Evolutionary conservation across 2,888 invertebrate species (phyloP).

Genomic region (Heliconius hortense): DNA sequence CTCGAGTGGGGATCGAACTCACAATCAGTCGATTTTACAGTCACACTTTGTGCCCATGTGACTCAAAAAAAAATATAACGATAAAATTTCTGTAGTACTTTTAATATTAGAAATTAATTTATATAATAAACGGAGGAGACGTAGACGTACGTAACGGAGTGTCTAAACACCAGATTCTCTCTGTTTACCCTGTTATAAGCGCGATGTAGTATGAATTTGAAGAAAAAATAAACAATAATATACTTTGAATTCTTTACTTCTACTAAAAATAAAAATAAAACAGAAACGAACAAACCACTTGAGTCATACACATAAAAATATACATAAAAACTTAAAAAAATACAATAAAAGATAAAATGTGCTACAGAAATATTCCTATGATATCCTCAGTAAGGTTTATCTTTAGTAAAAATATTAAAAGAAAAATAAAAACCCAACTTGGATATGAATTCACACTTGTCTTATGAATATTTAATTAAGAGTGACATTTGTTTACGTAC

Average conservation of each 20-base stretch:
- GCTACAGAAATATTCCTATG: neutral
- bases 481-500: constrained; percentile 20
- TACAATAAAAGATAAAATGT: constrained; percentile 9
- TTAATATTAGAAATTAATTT: too few species aligned
- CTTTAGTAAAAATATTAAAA: constrained; percentile 2
- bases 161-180: too few species aligned
- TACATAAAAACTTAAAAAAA: neutral
- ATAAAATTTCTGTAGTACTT: too few species aligned
- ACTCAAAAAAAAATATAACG: too few species aligned
- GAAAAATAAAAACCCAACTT: constrained; percentile 3
- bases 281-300: neutral
- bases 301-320: neutral
- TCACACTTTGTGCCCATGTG: too few species aligned
- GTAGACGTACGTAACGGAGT: neutral
- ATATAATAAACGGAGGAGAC: neutral
- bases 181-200: too few species aligned
- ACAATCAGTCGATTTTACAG: too few species aligned
- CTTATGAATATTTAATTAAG: constrained; percentile 22
- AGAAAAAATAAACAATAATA: neutral
- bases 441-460: constrained; percentile 13
- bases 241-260: neutral
- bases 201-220: too few species aligned
- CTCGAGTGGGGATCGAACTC: too few species aligned
- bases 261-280: neutral
- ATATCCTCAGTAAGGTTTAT: neutral